Percentiles rank a stretch among this genome's conserved stretches.
These are phyloP conservation scores for Caenorhabditis sp. DNA, from an alignment of 2,888 invertebrate genomes.

Conservation along the genomic window DNA sequence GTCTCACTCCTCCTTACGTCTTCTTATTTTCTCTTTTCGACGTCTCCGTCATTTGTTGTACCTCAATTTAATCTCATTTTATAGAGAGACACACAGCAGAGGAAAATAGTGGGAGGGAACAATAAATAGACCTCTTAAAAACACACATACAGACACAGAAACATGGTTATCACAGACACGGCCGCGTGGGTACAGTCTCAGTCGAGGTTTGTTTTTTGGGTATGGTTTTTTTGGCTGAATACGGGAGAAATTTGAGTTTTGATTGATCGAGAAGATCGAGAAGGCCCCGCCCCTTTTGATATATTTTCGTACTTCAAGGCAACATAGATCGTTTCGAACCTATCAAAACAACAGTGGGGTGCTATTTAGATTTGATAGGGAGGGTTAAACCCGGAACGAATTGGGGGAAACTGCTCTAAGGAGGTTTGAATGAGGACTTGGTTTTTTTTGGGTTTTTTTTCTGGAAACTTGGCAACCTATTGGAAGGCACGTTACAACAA, in stretches of 20 bases:
- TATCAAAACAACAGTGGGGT: constrained; percentile 17
- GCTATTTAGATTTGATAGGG: not conserved
- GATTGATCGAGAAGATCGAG: too few relatives aligned
- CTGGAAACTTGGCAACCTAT: too few relatives aligned
- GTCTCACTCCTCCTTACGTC: constrained; percentile 30
- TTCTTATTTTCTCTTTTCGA: constrained; percentile 13
- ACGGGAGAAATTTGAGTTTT: too few relatives aligned
- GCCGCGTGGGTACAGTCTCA: constrained; percentile 69
- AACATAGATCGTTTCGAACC: not conserved
- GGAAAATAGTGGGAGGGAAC: not conserved
- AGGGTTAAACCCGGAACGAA: too few relatives aligned
- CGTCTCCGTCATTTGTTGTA: constrained; percentile 10
- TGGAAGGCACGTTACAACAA: too few relatives aligned
- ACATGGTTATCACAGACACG: constrained; percentile 71
- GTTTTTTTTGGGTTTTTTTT: too few relatives aligned
- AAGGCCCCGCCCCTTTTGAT: too few relatives aligned
- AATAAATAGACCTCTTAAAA: constrained; percentile 44
- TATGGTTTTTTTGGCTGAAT: too few relatives aligned
- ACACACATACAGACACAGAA: constrained; percentile 21
- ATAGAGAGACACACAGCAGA: constrained; percentile 9
- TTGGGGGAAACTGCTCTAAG: too few relatives aligned
- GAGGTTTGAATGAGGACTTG: too few relatives aligned
- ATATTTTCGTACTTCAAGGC: too few relatives aligned
- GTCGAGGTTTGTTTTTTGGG: constrained; percentile 65
- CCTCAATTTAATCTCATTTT: constrained; percentile 61